A percentile compares a stretch with the other conserved stretches of the same genome.
Conservation (phyloP, 2,797 vertebrate genomes). For the Aphelocoma californica region DNA sequence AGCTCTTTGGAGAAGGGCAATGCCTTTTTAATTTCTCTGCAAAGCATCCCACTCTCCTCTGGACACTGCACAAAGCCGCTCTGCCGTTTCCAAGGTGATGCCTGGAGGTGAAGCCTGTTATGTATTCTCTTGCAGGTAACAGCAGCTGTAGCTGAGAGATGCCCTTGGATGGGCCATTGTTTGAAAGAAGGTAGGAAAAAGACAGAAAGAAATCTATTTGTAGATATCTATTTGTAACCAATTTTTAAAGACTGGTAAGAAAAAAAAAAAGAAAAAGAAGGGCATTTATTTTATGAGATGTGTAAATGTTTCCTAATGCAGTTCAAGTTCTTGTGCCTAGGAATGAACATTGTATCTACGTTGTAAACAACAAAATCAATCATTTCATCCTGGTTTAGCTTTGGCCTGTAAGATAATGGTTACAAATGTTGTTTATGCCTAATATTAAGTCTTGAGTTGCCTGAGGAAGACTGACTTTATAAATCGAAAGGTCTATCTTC, state of each 20-base stretch:
- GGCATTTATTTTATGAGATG: neutral
- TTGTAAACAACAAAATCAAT: constrained; percentile 7
- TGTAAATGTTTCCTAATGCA: neutral
- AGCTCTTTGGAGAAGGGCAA: neutral
- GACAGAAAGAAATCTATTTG: neutral
- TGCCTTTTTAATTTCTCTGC: neutral
- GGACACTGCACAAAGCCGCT: neutral
- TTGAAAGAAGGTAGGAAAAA: neutral
- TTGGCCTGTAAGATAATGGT: neutral
- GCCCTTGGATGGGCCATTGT: constrained; percentile 30
- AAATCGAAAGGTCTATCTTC: neutral
- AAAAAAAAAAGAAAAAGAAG: neutral
- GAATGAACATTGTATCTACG: neutral
- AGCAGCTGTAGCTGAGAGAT: constrained; percentile 10
- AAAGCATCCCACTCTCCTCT: neutral
- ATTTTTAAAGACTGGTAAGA: neutral
- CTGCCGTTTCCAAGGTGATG: constrained; percentile 52
- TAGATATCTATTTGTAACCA: neutral
- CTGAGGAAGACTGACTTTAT: neutral
- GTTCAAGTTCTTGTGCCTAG: neutral
- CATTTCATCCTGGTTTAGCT: neutral
- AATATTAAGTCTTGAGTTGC: neutral
- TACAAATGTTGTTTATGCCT: neutral
- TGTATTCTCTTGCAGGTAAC: constrained; percentile 14
- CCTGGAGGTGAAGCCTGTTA: constrained; percentile 36